Conservation (phyloP, 2,888 invertebrate genomes). For the Tenthredo scrophulariae region DNA sequence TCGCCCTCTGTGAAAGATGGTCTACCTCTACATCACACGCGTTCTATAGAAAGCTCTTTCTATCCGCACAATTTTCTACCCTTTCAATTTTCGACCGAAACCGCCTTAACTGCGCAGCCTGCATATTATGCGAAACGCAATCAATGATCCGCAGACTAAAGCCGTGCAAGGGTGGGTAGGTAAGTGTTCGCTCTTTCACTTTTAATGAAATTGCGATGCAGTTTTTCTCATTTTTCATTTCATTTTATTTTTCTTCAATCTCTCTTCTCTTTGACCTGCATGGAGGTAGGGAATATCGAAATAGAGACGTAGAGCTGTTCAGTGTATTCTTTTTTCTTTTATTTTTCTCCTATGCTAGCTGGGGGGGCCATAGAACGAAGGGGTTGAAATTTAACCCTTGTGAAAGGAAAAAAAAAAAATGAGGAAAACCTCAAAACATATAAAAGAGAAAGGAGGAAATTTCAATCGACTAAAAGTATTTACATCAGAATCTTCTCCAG, state of each 20-base stretch:
- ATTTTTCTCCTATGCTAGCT: not conserved
- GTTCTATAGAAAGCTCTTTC: not conserved
- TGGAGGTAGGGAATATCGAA: too few relatives aligned
- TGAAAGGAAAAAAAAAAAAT: not conserved
- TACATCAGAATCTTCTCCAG: slow-evolving; percentile 3
- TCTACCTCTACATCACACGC: not conserved
- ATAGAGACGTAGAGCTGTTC: too few relatives aligned
- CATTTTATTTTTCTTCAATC: not conserved
- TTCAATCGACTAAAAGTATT: slow-evolving; percentile 21
- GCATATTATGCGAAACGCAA: slow-evolving; percentile 20
- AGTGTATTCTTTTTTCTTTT: not conserved
- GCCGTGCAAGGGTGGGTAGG: not conserved
- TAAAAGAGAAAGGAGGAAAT: not conserved
- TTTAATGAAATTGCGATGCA: slow-evolving; percentile 4
- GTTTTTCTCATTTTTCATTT: not conserved
- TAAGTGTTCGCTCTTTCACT: not conserved
- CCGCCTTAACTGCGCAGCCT: slow-evolving; percentile 15
- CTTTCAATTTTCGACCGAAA: not conserved
- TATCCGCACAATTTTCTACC: slow-evolving; percentile 3
- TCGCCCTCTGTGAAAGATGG: not conserved
- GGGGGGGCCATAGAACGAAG: not conserved
- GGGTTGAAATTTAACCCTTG: not conserved
- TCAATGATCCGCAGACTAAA: slow-evolving; percentile 11
- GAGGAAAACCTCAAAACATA: not conserved
- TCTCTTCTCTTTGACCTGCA: not conserved